phyloP scores from a whole-genome alignment of 2,888 invertebrate genomes.

The Xanthorhoe designata region DNA sequence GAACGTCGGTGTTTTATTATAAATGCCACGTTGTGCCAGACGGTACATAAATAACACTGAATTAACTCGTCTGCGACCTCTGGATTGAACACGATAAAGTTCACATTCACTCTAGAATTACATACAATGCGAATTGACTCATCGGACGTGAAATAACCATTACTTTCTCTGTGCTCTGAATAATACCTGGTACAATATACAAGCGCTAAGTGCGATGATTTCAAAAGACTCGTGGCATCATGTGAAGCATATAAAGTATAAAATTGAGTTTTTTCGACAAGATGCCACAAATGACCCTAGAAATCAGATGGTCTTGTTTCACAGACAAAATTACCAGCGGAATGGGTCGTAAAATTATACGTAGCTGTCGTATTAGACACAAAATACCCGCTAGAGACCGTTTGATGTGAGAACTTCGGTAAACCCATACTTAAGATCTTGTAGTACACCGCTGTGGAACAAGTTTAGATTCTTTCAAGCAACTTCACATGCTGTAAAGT shows the following conservation, averaged over 20 bases:
- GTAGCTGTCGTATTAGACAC: slow-evolving; percentile 6
- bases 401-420: slow-evolving; percentile 49
- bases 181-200: neutral
- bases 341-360: slow-evolving; percentile 17
- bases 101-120: slow-evolving; percentile 65
- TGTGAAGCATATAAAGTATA: neutral
- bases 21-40: slow-evolving; percentile 81
- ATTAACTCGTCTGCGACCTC: slow-evolving; percentile 83
- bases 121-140: slow-evolving; percentile 40
- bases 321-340: slow-evolving; percentile 3
- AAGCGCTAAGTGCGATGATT: neutral
- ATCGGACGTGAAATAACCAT: neutral
- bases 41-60: slow-evolving; percentile 81
- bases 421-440: slow-evolving; percentile 56
- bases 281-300: neutral
- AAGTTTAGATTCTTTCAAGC: slow-evolving; percentile 47
- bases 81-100: slow-evolving; percentile 64
- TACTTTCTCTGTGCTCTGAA: neutral
- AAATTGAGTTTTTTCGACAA: neutral
- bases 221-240: neutral
- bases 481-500: slow-evolving; percentile 45
- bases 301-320: neutral
- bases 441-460: slow-evolving; percentile 47
- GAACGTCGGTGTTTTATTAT: slow-evolving; percentile 75
- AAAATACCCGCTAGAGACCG: slow-evolving; percentile 49